Percentiles rank a stretch among this genome's conserved stretches.
These are phyloP conservation scores for Nymphalis polychloros DNA, from an alignment of 2,888 invertebrate genomes.

Conservation along the genomic window DNA sequence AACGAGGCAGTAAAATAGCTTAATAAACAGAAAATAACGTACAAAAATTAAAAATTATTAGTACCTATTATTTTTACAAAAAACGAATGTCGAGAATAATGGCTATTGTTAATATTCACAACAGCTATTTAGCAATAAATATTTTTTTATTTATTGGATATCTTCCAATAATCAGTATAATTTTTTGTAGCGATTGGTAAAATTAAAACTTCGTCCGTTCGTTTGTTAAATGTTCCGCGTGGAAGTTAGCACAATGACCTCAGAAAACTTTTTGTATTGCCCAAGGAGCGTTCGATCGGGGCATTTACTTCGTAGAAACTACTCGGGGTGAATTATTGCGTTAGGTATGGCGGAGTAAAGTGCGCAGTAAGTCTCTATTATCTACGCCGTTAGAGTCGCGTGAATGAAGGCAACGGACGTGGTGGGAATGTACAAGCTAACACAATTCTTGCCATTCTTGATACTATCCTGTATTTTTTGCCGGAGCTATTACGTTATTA, in stretches of 20 bases:
- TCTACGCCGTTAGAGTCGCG: conserved; percentile 78
- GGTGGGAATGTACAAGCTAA: conserved; percentile 71
- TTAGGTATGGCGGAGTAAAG: conserved; percentile 75
- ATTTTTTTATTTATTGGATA: neutral
- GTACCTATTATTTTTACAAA: too few relatives aligned
- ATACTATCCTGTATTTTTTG: conserved; percentile 12
- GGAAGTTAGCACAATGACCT: conserved; percentile 28
- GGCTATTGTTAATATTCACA: too few relatives aligned
- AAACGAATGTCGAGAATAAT: too few relatives aligned
- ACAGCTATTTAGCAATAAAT: too few relatives aligned
- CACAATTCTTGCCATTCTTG: conserved; percentile 60
- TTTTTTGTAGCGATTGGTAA: neutral
- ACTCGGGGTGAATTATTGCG: conserved; percentile 70
- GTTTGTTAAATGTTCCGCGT: conserved; percentile 31
- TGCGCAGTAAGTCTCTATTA: conserved; percentile 80
- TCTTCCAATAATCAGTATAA: neutral
- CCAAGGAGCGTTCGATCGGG: conserved; percentile 19
- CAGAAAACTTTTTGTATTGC: conserved; percentile 32
- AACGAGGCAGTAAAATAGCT: too few relatives aligned
- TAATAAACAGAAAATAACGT: too few relatives aligned
- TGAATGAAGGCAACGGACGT: conserved; percentile 77
- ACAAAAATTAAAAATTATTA: too few relatives aligned
- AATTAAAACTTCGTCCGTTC: neutral
- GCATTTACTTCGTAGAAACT: conserved; percentile 61
- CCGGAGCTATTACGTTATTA: neutral